Base-by-base conservation (phyloP, 64 coral and sea anemone species). In the Montipora sp. region DNA sequence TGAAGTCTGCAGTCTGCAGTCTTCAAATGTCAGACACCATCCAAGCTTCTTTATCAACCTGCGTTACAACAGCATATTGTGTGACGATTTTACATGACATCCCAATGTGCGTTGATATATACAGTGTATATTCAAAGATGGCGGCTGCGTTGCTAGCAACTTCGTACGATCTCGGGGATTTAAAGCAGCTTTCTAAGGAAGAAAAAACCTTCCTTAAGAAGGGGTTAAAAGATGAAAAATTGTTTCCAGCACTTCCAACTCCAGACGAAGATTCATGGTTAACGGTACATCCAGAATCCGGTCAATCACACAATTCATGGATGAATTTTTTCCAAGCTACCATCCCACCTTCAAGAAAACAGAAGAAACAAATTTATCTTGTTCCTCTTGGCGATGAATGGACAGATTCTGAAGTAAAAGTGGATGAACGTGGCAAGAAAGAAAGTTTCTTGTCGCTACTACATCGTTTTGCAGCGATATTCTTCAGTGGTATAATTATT, bases 251-350 rank as follows among this genome's bases (percentile, higher is more conserved):
- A 21, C 59, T 95, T 8, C 81, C 89, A n/a, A 71, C 10, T 55
- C 89, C 93, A 63, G 89, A 88, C 48, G 66, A 50, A 22, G 48
- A 95, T 45, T 89, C 85, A 47, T 95, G 93, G 93, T 76, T 95
- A 67, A 91, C 93, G 7, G 73, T 89, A 7, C 93, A 95, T 22
- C 73, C 74, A 49, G 93, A 95, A 78, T 87, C 76, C 44, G 36
- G 82, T 60, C 89, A 95, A 49, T 78, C 80, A 18, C 58, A 85
- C 2, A 68, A 91, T 51, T 55, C 89, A 18, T 95, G 93, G 93
- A 72, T 48, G 83, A 48, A 44, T 63, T 87, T 84, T 67, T 50
- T 87, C n/a, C 81, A 67, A 66, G 51, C 47, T n/a, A 55, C 61
- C 5, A 87, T 95, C 47, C 60, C 81, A 15, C 24, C 47, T 5